Evolutionary conservation across 2,113 vertebrate species (phyloP).

Genomic region (Phalacrocorax brasilianus): DNA sequence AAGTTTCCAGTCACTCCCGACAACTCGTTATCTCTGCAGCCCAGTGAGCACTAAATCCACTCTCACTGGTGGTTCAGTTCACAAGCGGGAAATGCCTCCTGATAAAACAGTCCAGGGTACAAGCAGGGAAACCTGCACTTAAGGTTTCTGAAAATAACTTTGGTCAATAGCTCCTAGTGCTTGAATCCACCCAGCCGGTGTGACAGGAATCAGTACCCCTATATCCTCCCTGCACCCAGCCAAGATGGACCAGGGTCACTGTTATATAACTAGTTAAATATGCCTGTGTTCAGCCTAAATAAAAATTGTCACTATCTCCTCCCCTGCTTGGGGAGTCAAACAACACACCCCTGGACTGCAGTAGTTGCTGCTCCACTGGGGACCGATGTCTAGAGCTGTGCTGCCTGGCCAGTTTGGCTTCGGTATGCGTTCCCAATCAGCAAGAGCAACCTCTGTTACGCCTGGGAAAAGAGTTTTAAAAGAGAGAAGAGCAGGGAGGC

Average conservation of each 20-base stretch:
- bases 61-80: neutral
- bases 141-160: constrained; percentile 62
- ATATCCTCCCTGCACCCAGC: neutral
- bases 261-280: constrained; percentile 59
- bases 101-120: constrained; percentile 26
- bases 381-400: neutral
- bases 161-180: constrained; percentile 38
- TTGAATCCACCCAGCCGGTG: constrained; percentile 6
- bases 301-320: constrained; percentile 40
- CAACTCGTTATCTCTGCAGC: constrained; percentile 41
- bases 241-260: constrained; percentile 34
- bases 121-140: constrained; percentile 35
- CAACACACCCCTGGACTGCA: neutral
- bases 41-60: neutral
- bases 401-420: neutral
- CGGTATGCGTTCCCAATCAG: neutral
- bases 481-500: neutral
- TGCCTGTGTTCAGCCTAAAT: constrained; percentile 23
- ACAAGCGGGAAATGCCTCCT: neutral
- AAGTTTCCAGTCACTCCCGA: constrained; percentile 38
- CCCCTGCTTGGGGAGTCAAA: constrained; percentile 35
- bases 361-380: neutral
- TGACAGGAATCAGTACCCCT: neutral
- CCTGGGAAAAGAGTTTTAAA: neutral
- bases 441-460: neutral